Conservation (phyloP, 1,140 invertebrate species). For the Halictus rubicundus region DNA sequence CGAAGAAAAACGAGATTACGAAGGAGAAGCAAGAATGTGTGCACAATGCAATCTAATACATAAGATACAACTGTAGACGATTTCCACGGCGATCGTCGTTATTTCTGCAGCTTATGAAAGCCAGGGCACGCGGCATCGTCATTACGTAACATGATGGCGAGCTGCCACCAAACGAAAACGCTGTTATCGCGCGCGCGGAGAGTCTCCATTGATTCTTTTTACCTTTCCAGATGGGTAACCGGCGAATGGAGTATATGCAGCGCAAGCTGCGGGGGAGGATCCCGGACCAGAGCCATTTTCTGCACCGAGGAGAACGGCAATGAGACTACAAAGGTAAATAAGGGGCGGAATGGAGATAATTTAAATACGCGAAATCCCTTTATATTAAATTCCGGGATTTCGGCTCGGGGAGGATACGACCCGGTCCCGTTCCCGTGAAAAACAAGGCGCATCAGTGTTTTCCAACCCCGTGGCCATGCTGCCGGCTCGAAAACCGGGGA, state of each 20-base stretch:
- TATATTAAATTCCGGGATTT: conserved; percentile 25
- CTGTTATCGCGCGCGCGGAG: not conserved
- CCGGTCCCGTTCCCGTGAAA: not conserved
- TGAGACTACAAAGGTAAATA: conserved; percentile 84
- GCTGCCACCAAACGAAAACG: conserved; percentile 1
- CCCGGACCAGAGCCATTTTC: conserved; percentile 87
- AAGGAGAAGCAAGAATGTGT: too few species aligned
- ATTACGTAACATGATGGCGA: conserved; percentile 8
- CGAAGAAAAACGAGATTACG: too few species aligned
- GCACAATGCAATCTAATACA: too few species aligned
- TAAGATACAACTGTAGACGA: not conserved
- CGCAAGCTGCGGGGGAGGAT: conserved; percentile 90
- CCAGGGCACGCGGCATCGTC: not conserved
- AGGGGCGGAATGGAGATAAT: conserved; percentile 7
- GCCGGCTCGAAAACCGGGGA: too few species aligned
- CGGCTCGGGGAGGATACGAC: not conserved
- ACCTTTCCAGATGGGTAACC: conserved; percentile 89
- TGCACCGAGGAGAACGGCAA: conserved; percentile 89
- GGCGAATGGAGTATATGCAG: conserved; percentile 93
- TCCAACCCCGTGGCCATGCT: not conserved
- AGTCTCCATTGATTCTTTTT: conserved; percentile 35
- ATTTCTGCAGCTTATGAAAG: not conserved
- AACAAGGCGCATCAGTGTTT: not conserved
- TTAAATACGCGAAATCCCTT: conserved; percentile 36
- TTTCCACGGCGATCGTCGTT: not conserved